Conservation (phyloP, 1,140 invertebrate genomes). For the Scaptomyza pallida region DNA sequence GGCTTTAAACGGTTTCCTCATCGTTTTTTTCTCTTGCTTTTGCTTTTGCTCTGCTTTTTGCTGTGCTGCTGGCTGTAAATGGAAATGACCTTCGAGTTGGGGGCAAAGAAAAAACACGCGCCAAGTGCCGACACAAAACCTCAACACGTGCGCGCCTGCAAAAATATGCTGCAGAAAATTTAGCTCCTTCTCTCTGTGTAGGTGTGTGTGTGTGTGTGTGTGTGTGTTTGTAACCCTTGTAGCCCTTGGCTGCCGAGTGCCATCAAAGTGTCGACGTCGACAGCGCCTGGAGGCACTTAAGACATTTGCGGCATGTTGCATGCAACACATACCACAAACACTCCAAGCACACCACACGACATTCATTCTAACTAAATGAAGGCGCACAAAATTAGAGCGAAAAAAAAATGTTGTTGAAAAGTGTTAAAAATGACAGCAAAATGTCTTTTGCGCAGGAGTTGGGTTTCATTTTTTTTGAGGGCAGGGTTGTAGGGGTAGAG, state of each 20-base stretch:
- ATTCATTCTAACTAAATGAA: conserved; percentile 69
- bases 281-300: conserved; percentile 72
- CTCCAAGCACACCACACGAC: conserved; percentile 6
- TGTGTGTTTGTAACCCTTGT: conserved; percentile 39
- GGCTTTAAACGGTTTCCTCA: conserved; percentile 33
- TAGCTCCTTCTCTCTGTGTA: no score
- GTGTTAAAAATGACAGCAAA: conserved; percentile 72
- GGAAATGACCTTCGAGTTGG: conserved; percentile 67
- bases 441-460: conserved; percentile 48
- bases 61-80: conserved; percentile 41
- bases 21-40: no score
- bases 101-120: conserved; percentile 54
- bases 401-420: conserved; percentile 35
- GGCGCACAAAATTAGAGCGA: conserved; percentile 28
- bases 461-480: no score
- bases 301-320: conserved; percentile 75
- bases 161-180: conserved; percentile 52
- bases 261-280: conserved; percentile 72
- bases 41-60: no score
- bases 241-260: conserved; percentile 65
- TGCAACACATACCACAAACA: conserved; percentile 33
- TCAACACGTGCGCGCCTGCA: conserved; percentile 63
- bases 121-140: conserved; percentile 61
- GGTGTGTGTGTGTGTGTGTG: no score
- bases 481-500: conserved; percentile 21